Conservation (phyloP, 1,140 invertebrate species). For the Cardiocondyla obscurior region DNA sequence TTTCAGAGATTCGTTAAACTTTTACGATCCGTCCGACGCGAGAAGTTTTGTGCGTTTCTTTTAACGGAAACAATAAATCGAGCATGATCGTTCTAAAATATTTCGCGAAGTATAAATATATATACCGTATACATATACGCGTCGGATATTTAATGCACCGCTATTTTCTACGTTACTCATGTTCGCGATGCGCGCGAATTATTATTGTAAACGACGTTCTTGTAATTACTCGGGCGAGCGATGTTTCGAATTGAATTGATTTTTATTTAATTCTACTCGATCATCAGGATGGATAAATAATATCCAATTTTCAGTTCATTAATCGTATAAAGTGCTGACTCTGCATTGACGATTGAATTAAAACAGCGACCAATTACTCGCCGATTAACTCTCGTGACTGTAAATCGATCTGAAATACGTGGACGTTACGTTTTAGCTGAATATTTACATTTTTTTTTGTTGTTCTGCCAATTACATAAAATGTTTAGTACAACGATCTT, state of each 20-base stretch:
- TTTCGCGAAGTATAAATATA: neutral
- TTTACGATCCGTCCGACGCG: slow-evolving; percentile 3
- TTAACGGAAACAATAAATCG: neutral
- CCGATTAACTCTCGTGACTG: slow-evolving; percentile 43
- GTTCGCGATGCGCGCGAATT: slow-evolving; percentile 7
- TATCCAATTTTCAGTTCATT: slow-evolving; percentile 56
- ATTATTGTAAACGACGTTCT: slow-evolving; percentile 23
- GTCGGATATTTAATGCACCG: slow-evolving; percentile 1
- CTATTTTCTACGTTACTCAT: neutral
- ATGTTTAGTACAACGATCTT: neutral
- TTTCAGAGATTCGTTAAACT: slow-evolving; percentile 14
- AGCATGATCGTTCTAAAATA: slow-evolving; percentile 1
- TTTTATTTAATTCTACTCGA: slow-evolving; percentile 51
- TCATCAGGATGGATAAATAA: slow-evolving; percentile 39
- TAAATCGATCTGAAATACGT: slow-evolving; percentile 34
- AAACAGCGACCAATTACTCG: slow-evolving; percentile 49
- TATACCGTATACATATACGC: neutral
- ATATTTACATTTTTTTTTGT: slow-evolving; percentile 40
- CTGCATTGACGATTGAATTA: slow-evolving; percentile 44
- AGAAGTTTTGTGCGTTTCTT: neutral
- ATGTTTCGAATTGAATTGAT: slow-evolving; percentile 28
- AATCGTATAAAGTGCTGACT: slow-evolving; percentile 50
- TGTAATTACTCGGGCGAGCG: slow-evolving; percentile 35
- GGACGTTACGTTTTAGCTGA: slow-evolving; percentile 13
- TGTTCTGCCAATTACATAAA: slow-evolving; percentile 22